Base-by-base conservation (phyloP, 2,797 vertebrate genomes). In the Semaprochilodus insignis region DNA sequence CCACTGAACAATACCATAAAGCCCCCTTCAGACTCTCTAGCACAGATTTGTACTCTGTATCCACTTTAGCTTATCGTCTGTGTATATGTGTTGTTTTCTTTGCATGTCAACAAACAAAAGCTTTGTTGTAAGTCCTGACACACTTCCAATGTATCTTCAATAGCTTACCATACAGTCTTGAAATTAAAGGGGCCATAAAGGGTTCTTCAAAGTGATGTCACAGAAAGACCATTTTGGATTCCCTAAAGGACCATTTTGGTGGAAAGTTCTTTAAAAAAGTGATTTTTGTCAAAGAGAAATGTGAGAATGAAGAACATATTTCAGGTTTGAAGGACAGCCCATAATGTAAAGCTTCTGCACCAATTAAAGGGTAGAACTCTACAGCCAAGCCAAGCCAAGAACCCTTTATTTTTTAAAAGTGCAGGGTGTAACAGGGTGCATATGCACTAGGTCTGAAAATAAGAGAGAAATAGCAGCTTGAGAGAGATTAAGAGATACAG, bases 61-160 rank as follows among this genome's bases (percentile, higher is more conserved):
- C 52, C 62, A 34, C 74, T 74, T 78, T 80, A 81, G 81, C 71
- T 23, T 81, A 36, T 73, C 72, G 14, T 76, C 27, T 82, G 74
- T 70, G 83, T 54, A 27, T 85, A 27, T 85, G 31, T 66, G 55
- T 48, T 69, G 66, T 83, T 85, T 85, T 80, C 76, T 84, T 80
- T 88, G 91, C 90, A 90, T 91, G 89, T 80, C 34, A 81, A 83
- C n/a, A 62, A 76, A 72, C 40, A 69, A 65, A 27, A 63, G 66
- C 77, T 88, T 87, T 84, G 52, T 78, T 70, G 74, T 59, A 57
- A 57, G 52, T 23, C 60, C 48, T 63, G n/a, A 57, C 51, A 60
- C 25, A 16, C 74, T 74, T n/a, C 60, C 55, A 75, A 4, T 23
- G 65, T 54, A 59, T 36, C 75, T 72, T 57, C 44, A 79, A 48